Evolutionary conservation across 2,113 vertebrate species (phyloP).

Genomic region (Cyprinodon brontotheroides): DNA sequence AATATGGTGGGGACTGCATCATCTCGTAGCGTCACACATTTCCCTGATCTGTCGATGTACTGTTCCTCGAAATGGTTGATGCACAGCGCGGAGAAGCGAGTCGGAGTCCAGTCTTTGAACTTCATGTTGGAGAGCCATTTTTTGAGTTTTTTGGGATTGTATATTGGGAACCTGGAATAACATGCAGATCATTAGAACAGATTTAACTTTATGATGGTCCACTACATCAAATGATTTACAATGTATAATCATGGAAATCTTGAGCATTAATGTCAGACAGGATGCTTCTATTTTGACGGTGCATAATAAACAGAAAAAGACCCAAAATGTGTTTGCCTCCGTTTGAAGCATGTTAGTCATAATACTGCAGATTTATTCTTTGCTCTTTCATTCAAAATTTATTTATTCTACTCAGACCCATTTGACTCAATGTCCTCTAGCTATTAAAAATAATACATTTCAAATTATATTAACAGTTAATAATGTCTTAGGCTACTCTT

Average conservation of each 20-base stretch:
- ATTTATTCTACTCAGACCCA: no score
- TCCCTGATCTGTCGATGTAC: constrained; percentile 57
- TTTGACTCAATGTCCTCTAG: no score
- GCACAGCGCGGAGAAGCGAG: constrained; percentile 70
- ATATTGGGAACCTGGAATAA: constrained; percentile 64
- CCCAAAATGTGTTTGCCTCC: no score
- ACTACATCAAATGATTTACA: not conserved
- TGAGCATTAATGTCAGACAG: not conserved
- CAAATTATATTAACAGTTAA: no score
- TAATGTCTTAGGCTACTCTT: no score
- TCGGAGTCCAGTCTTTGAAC: constrained; percentile 70
- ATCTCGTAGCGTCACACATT: constrained; percentile 55
- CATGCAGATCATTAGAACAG: not conserved
- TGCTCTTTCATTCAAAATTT: no score
- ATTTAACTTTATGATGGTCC: not conserved
- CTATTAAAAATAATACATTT: no score
- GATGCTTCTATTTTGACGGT: no score
- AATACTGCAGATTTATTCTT: no score
- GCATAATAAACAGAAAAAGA: no score
- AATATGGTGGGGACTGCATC: constrained; percentile 73
- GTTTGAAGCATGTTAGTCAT: no score
- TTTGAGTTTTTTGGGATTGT: constrained; percentile 63
- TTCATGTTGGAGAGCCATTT: constrained; percentile 72
- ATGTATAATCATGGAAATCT: not conserved
- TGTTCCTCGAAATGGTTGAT: constrained; percentile 70